A percentile compares a stretch with the other conserved stretches of the same genome.
Evolutionary conservation across 1,140 invertebrate species (phyloP).

Genomic region (Trichonephila clavata): DNA sequence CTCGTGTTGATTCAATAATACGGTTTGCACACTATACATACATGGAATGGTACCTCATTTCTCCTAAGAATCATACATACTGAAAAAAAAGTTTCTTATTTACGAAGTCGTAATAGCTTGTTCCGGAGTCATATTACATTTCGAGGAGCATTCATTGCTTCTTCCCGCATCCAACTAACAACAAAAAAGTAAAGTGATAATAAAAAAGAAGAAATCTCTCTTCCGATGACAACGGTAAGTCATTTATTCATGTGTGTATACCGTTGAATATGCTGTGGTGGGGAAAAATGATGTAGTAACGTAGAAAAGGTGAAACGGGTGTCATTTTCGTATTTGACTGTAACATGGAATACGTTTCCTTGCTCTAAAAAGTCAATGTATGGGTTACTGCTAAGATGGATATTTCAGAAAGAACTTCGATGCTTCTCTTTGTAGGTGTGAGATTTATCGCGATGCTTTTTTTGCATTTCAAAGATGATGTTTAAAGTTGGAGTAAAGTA

Average conservation of each 20-base stretch:
- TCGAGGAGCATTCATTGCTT: slow-evolving; percentile 1
- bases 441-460: not conserved
- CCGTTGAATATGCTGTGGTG: slow-evolving; percentile 17
- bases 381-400: not conserved
- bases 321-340: not conserved
- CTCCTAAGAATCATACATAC: not conserved
- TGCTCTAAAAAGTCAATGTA: not conserved
- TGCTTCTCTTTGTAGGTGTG: not conserved
- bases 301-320: slow-evolving; percentile 32
- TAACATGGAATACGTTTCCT: not conserved
- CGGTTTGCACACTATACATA: not conserved
- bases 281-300: not conserved
- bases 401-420: not conserved
- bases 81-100: not conserved
- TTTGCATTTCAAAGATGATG: not conserved
- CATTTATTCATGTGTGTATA: slow-evolving; percentile 46
- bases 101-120: slow-evolving; percentile 29
- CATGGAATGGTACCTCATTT: slow-evolving; percentile 44
- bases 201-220: slow-evolving; percentile 7
- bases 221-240: slow-evolving; percentile 49
- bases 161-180: not conserved
- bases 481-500: not conserved
- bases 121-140: slow-evolving; percentile 37
- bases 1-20: slow-evolving; percentile 50
- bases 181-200: not conserved